Base-by-base conservation (phyloP, 2,888 invertebrate species). In the Lepetodrilus schrolli region DNA sequence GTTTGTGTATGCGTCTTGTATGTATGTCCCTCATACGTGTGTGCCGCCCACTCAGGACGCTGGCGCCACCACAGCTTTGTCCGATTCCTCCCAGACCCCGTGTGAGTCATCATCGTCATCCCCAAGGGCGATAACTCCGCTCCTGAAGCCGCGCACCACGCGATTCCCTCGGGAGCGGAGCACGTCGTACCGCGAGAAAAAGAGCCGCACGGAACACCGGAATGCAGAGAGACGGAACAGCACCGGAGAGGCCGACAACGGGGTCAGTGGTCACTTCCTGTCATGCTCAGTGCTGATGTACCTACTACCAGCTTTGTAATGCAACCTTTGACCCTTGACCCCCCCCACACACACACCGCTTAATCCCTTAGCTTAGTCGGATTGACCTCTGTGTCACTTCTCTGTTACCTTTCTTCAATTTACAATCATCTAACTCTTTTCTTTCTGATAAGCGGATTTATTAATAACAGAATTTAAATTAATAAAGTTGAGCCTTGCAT, bases 161-260 rank as follows among this genome's bases (percentile, higher is more conserved):
- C 47, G 76, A 74, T 38, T 74, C 72, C 23, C 37, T 26, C 49
- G 66, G 21, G 66, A 66, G 66, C 81, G 86, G 38, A 85, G 86
- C 74, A 83, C 87, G n/a, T 87, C 87, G 2, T 86, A 85, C 79
- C 82, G 84, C 79, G 88, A 87, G 78, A 84, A 81, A 81, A 84
- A 84, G 79, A 81, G 78, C 74, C 83, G 81, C 78, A 83, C 94
- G 90, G 94, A 94, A 49, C 82, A 83, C 75, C 80, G 78, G 50
- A 76, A 77, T 23, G 78, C 83, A 76, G 87, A 86, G 65, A 83
- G 88, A 37, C 85, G 88, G 70, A 86, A 88, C 82, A 89, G 89
- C 78, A 82, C 83, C 77, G 88, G 89, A 76, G 82, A 84, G 66
- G 83, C 84, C 20, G 89, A 90, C 74, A 80, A 81, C 78, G 78